Conservation (phyloP, 1,140 invertebrate species). For the Helicorthomorpha holstii region DNA sequence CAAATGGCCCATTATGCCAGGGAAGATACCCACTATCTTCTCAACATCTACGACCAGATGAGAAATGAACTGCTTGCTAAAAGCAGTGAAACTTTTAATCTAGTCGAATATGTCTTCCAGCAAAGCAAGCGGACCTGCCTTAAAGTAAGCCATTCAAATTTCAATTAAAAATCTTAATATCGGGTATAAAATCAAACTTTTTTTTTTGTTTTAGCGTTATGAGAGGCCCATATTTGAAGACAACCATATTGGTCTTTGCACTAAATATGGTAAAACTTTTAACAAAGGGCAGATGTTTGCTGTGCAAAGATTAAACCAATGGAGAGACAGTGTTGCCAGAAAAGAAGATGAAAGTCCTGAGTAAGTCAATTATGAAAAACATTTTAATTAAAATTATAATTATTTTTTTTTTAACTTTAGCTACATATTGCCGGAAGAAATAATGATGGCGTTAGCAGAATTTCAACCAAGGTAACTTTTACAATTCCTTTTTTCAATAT, state of each 20-base stretch:
- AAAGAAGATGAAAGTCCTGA: conserved; percentile 74
- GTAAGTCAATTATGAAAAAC: conserved; percentile 23
- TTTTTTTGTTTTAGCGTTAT: conserved; percentile 41
- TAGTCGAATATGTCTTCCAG: conserved; percentile 49
- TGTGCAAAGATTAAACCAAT: conserved; percentile 60
- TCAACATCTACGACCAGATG: conserved; percentile 77
- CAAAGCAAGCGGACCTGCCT: conserved; percentile 50
- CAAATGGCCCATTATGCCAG: conserved; percentile 76
- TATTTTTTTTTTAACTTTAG: conserved; percentile 29
- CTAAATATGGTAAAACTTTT: conserved; percentile 60
- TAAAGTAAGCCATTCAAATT: conserved; percentile 21
- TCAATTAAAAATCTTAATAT: not conserved
- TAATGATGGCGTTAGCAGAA: conserved; percentile 79
- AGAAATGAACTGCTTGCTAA: conserved; percentile 54
- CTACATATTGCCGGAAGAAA: conserved; percentile 89
- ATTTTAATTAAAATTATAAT: too few species aligned
- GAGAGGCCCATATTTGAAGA: conserved; percentile 58
- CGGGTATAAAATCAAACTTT: too few species aligned
- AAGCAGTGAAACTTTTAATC: conserved; percentile 46
- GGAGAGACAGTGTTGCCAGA: conserved; percentile 73
- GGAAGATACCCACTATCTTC: conserved; percentile 85
- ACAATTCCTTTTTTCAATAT: too few species aligned
- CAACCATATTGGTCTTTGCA: conserved; percentile 53
- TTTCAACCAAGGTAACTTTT: too few species aligned
- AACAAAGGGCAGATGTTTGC: conserved; percentile 72